These are phyloP conservation scores for Danio kyathit DNA, from an alignment of 2,797 vertebrate genomes.

Conservation along the genomic window DNA sequence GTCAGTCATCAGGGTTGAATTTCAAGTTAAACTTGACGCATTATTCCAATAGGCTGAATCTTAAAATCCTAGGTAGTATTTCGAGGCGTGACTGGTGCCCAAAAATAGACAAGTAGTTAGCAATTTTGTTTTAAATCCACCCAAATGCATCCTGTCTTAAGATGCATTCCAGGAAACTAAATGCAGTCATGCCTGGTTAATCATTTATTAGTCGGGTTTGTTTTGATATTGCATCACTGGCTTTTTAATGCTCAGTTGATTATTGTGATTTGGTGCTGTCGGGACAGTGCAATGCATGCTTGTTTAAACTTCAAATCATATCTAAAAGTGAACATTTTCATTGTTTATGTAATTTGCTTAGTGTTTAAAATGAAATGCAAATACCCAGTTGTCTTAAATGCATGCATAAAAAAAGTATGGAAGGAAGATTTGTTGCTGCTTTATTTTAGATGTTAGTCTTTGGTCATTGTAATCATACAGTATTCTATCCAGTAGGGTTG, in stretches of 20 bases:
- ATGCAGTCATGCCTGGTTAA: not conserved
- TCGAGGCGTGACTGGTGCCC: not conserved
- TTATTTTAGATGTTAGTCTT: no score
- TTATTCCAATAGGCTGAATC: not conserved
- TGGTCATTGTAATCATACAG: no score
- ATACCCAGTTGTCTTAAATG: not conserved
- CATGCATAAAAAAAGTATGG: not conserved
- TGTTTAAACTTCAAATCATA: not conserved
- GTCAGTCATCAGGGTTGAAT: not conserved
- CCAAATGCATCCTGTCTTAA: not conserved
- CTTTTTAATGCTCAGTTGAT: not conserved
- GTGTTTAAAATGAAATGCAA: not conserved
- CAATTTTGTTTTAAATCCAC: not conserved
- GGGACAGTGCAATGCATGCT: not conserved
- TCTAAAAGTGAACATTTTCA: not conserved
- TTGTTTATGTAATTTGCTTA: not conserved
- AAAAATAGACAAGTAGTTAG: not conserved
- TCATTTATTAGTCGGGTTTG: not conserved
- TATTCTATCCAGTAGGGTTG: no score
- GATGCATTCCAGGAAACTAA: not conserved
- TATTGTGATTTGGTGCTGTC: not conserved
- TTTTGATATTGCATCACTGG: not conserved
- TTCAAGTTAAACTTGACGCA: constrained; percentile 2
- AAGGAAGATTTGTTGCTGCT: not conserved
- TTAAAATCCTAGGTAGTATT: not conserved